Conservation (phyloP, 2,797 vertebrate species). For the Anolis apletophallus region DNA sequence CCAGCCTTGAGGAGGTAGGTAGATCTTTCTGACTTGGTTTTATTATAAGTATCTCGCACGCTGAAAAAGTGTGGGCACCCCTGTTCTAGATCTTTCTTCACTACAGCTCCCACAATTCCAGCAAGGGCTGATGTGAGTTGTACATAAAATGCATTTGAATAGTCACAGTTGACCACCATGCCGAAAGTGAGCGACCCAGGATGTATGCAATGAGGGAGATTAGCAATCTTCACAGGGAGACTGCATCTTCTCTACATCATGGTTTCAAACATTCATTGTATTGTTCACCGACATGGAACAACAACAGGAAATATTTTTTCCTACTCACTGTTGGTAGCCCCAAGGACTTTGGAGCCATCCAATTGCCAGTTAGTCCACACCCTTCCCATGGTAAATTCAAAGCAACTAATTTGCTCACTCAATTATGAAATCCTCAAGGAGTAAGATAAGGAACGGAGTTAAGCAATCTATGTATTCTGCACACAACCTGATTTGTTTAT, state of each 20-base stretch:
- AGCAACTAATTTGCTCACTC: conserved; percentile 18
- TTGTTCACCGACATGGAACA: conserved; percentile 35
- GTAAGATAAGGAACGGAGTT: not conserved
- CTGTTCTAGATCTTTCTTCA: too few relatives aligned
- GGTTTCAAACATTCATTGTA: conserved; percentile 19
- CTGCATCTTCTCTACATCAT: not conserved
- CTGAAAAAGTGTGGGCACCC: too few relatives aligned
- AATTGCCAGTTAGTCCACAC: conserved; percentile 40
- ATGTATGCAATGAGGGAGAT: not conserved
- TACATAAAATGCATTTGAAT: too few relatives aligned
- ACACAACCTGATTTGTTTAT: not conserved
- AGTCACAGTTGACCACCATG: too few relatives aligned
- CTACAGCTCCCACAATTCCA: too few relatives aligned
- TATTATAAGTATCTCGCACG: too few relatives aligned
- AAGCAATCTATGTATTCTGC: not conserved
- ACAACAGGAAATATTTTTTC: conserved; percentile 44
- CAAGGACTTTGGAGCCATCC: conserved; percentile 31
- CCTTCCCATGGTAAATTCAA: not conserved
- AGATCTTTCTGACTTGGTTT: too few relatives aligned
- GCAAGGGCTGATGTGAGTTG: too few relatives aligned
- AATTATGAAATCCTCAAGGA: conserved; percentile 24
- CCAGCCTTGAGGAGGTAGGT: too few relatives aligned
- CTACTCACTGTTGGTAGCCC: conserved; percentile 42
- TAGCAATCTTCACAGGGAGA: not conserved
- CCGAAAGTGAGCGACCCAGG: too few relatives aligned